Evolutionary conservation across 2,113 vertebrate species (phyloP).

Genomic region (Danionella cerebrum): DNA sequence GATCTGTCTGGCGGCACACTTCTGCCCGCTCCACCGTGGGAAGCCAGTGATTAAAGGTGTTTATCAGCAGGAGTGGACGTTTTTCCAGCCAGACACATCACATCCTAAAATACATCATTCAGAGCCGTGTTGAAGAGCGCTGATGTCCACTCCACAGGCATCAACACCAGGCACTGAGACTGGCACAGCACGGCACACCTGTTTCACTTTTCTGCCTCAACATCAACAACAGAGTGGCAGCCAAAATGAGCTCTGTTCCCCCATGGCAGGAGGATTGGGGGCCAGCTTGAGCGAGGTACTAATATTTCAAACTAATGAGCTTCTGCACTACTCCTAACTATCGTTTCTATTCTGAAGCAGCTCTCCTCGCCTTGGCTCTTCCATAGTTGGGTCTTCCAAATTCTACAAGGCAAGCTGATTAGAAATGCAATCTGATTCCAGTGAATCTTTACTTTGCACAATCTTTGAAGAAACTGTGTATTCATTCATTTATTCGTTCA

Average conservation of each 20-base stretch:
- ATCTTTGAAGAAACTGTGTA: neutral
- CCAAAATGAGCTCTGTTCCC: constrained; percentile 1
- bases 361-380: neutral
- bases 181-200: constrained; percentile 50
- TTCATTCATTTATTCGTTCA: no score
- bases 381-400: neutral
- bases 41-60: constrained; percentile 49
- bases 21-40: neutral
- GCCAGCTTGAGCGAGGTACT: constrained; percentile 4
- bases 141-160: constrained; percentile 36
- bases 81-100: constrained; percentile 38
- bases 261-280: neutral
- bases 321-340: neutral
- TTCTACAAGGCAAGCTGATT: neutral
- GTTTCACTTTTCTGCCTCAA: constrained; percentile 38
- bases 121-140: neutral
- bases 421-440: neutral
- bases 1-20: neutral
- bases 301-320: constrained; percentile 15
- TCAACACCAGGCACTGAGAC: constrained; percentile 34
- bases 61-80: constrained; percentile 42
- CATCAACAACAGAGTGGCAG: constrained; percentile 20
- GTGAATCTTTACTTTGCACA: neutral
- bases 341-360: neutral
- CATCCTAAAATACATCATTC: constrained; percentile 23